Base-by-base conservation (phyloP, 2,113 vertebrate species). In the Nothoprocta pentlandii region DNA sequence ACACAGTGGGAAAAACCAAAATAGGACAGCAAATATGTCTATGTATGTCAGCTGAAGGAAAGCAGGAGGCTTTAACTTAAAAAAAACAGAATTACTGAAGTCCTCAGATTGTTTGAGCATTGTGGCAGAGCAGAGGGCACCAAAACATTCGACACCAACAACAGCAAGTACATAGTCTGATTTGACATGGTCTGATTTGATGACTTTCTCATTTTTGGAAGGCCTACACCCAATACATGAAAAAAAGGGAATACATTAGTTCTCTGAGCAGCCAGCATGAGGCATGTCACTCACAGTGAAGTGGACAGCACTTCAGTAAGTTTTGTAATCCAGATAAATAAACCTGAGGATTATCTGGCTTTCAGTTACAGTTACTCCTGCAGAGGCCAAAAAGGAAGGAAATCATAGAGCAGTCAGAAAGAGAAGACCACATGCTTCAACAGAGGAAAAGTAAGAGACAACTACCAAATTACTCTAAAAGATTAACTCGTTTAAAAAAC, bases 231-330 rank as follows among this genome's bases (percentile, higher is more conserved):
- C 51, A 58, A 47, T 15, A 19, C 3, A 66, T 1, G 87, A 17
- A 51, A 73, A 62, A 78, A 23, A 36, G 2, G 44, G 85, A 61
- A 15, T 7, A 76, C 4, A 12, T 0, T 0, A 0, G 28, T 30
- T 14, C 47, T 30, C 42, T 16, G 16, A 59, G 26, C 1, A 1
- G 41, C 36, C 36, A 75, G 13, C 12, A 41, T 4, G 22, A 63
- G 32, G 23, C 34, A 88, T 0, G 1, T 15, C 58, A 23, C 47
- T 49, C 10, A 53, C 2, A 42, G 25, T 8, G 16, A 30, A 80
- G 13, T 6, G 32, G 12, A 67, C 10, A 51, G n/a, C 12, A 42
- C 32, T 41, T 39, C 20, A 73, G 8, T 7, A 54, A 32, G 19
- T 49, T 19, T 3, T 41, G 8, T 34, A 53, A 85, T 26, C 47